A percentile compares a stretch with the other conserved stretches of the same genome.
Evolutionary conservation across 2,888 invertebrate species (phyloP).

Genomic region (Raillietiella orientalis): DNA sequence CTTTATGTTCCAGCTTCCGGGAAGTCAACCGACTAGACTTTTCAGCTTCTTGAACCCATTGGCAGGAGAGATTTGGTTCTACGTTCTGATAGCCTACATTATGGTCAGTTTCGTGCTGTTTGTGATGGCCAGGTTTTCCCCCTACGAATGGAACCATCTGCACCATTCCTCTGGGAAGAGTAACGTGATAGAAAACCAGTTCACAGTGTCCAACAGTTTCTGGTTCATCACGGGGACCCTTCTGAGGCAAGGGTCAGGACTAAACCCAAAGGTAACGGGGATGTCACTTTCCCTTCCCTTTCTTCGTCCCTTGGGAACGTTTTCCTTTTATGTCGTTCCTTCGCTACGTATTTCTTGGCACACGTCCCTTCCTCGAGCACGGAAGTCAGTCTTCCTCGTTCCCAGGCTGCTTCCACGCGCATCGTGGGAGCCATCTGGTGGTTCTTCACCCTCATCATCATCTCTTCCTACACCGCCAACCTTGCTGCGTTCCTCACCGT

Average conservation of each 20-base stretch:
- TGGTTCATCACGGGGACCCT: slow-evolving; percentile 91
- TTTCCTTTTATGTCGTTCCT: not conserved
- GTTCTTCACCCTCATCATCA: slow-evolving; percentile 96
- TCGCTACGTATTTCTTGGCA: not conserved
- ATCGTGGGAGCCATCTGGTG: slow-evolving; percentile 96
- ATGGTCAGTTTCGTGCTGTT: slow-evolving; percentile 76
- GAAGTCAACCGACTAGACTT: slow-evolving; percentile 47
- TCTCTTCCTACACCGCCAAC: slow-evolving; percentile 93
- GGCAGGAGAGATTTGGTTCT: slow-evolving; percentile 81
- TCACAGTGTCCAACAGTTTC: slow-evolving; percentile 80
- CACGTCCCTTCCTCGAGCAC: too few relatives aligned
- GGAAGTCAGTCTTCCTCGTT: too few relatives aligned
- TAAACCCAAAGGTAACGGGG: slow-evolving; percentile 51
- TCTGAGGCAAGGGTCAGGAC: slow-evolving; percentile 66
- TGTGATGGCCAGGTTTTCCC: slow-evolving; percentile 84
- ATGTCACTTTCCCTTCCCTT: not conserved
- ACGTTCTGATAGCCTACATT: slow-evolving; percentile 71
- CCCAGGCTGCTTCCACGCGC: slow-evolving; percentile 29
- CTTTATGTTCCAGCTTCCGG: slow-evolving; percentile 75
- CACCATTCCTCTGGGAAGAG: slow-evolving; percentile 33
- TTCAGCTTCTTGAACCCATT: slow-evolving; percentile 92
- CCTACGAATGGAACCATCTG: slow-evolving; percentile 71
- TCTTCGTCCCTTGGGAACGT: not conserved
- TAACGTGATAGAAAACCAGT: slow-evolving; percentile 62
- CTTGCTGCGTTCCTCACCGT: slow-evolving; percentile 93